Evolutionary conservation across 2,113 vertebrate species (phyloP).

Genomic region (Lophius piscatorius): DNA sequence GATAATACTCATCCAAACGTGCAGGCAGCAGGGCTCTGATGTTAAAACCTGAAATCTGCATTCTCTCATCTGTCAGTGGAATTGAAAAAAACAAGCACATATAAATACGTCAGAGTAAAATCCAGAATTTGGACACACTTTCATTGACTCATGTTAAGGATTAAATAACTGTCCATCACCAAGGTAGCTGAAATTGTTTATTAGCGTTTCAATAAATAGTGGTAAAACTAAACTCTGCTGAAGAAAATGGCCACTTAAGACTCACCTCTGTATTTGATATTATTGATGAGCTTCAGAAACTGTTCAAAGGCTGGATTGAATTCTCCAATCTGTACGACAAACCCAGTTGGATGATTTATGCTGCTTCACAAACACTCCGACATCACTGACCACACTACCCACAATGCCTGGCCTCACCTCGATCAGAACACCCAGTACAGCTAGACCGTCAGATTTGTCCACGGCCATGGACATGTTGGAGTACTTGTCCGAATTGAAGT

Average conservation of each 20-base stretch:
- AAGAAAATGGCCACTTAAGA: background rate
- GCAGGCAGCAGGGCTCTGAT: conserved; percentile 85
- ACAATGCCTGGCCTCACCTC: conserved; percentile 84
- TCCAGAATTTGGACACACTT: background rate
- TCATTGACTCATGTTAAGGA: too few relatives aligned
- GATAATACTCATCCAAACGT: conserved; percentile 87
- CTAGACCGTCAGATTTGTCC: conserved; percentile 89
- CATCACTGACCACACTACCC: background rate
- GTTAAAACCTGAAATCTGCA: conserved; percentile 86
- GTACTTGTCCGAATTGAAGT: conserved; percentile 94
- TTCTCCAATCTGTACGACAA: conserved; percentile 82
- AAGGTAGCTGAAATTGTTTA: background rate
- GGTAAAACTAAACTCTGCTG: background rate
- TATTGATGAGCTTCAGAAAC: conserved; percentile 85
- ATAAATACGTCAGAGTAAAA: background rate
- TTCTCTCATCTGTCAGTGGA: conserved; percentile 80
- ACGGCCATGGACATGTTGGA: conserved; percentile 80
- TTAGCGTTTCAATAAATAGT: background rate
- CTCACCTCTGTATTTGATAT: conserved; percentile 89
- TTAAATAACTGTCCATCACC: background rate
- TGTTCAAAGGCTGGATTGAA: conserved; percentile 88
- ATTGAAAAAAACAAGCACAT: background rate
- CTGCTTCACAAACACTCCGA: background rate
- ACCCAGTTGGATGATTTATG: background rate
- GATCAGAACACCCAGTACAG: conserved; percentile 90